Percentiles rank a stretch among this genome's conserved stretches.
Evolutionary conservation across 1,140 invertebrate species (phyloP).

Genomic region (Sycophaga agraensis): DNA sequence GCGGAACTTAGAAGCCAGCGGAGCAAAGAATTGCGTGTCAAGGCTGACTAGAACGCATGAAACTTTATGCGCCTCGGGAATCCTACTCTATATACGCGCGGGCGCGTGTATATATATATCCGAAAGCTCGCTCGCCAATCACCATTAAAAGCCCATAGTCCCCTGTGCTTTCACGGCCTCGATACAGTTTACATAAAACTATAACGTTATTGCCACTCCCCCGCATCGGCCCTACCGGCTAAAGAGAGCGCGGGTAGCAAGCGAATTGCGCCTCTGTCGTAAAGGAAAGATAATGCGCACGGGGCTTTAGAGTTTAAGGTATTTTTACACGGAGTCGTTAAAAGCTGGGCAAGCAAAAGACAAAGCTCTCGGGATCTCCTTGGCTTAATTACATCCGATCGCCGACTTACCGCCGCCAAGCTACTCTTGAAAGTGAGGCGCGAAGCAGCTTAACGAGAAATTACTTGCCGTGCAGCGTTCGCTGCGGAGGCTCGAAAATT

Average conservation of each 20-base stretch:
- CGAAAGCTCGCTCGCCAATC: conserved; percentile 26
- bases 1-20: not conserved
- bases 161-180: conserved; percentile 17
- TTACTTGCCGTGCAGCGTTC: conserved; percentile 11
- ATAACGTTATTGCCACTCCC: conserved; percentile 21
- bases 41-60: conserved; percentile 24
- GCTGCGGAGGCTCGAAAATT: too few species aligned
- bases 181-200: conserved; percentile 32
- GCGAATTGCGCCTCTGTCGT: conserved; percentile 23
- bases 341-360: conserved; percentile 34
- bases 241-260: too few species aligned
- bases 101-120: not conserved
- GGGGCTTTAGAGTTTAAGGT: conserved; percentile 7
- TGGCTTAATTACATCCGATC: conserved; percentile 44
- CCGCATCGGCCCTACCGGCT: not conserved
- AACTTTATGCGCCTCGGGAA: conserved; percentile 27
- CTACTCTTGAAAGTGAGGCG: conserved; percentile 27
- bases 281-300: conserved; percentile 4
- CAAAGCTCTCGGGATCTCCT: conserved; percentile 33
- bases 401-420: conserved; percentile 33
- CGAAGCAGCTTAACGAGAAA: conserved; percentile 38
- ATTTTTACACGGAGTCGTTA: conserved; percentile 45
- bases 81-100: not conserved
- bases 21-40: conserved; percentile 32
- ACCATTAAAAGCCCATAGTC: conserved; percentile 28